phyloP scores from a whole-genome alignment of 2,113 vertebrate genomes.

The Salvator merianae region DNA sequence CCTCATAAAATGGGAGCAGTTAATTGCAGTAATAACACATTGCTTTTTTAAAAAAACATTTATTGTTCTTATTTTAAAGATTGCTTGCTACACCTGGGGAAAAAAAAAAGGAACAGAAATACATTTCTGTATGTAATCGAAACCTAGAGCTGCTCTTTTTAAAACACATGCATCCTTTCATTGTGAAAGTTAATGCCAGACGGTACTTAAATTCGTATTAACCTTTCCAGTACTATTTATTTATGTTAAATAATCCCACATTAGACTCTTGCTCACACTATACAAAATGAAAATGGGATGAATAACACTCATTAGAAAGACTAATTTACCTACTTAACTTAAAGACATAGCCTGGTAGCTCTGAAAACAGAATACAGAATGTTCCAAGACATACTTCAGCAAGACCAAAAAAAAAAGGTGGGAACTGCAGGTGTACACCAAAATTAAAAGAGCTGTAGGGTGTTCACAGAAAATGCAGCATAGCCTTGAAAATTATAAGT shows the following conservation, averaged over 20 bases:
- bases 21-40: constrained; percentile 55
- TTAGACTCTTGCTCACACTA: constrained; percentile 8
- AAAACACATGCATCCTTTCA: constrained; percentile 30
- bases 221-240: constrained; percentile 44
- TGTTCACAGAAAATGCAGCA: neutral
- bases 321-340: constrained; percentile 28
- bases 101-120: constrained; percentile 37
- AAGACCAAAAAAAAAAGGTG: constrained; percentile 25
- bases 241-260: constrained; percentile 43
- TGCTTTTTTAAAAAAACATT: constrained; percentile 48
- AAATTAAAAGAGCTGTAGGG: neutral
- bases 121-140: constrained; percentile 47
- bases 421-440: constrained; percentile 45
- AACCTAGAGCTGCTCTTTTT: constrained; percentile 43
- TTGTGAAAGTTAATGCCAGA: constrained; percentile 27
- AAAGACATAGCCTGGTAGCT: constrained; percentile 13
- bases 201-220: constrained; percentile 46
- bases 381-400: neutral
- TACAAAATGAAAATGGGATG: constrained; percentile 39
- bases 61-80: constrained; percentile 61
- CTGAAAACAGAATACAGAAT: constrained; percentile 38
- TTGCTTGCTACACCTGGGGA: constrained; percentile 53
- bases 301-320: constrained; percentile 28
- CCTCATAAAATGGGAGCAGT: constrained; percentile 40
- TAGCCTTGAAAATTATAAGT: neutral